Conservation (phyloP, 2,797 vertebrate species). For the Eulemur coronatus region DNA sequence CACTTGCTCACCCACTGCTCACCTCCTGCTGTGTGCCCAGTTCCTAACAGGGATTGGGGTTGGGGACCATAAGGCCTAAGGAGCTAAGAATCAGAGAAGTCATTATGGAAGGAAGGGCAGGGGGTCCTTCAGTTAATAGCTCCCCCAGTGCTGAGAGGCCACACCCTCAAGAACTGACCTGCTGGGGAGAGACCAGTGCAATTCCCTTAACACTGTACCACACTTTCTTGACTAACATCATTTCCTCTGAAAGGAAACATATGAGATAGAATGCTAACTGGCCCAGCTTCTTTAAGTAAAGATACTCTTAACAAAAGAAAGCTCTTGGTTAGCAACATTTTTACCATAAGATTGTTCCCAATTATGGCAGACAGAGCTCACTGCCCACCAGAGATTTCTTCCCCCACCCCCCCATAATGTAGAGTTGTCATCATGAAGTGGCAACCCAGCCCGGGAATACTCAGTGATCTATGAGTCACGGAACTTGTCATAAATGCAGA, state of each 20-base stretch:
- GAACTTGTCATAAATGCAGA: background rate
- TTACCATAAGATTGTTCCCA: background rate
- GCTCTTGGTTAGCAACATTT: background rate
- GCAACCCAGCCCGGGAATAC: too few relatives aligned
- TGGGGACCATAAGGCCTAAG: too few relatives aligned
- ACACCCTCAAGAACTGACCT: background rate
- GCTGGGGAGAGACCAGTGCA: background rate
- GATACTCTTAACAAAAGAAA: background rate
- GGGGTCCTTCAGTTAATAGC: background rate
- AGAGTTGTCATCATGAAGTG: background rate
- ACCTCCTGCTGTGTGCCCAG: too few relatives aligned
- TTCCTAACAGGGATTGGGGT: too few relatives aligned
- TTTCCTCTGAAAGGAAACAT: slow-evolving; percentile 20
- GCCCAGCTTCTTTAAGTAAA: background rate
- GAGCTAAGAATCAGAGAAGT: background rate
- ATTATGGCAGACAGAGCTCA: background rate
- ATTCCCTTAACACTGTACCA: background rate
- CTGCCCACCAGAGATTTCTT: background rate
- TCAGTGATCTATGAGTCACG: background rate
- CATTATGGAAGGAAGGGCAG: background rate
- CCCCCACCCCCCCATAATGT: background rate
- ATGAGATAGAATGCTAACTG: background rate
- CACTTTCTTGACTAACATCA: background rate
- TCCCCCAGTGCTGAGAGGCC: background rate
- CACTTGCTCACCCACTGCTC: too few relatives aligned